Conservation (phyloP, 2,113 vertebrate species). For the Neotoma lepida region DNA sequence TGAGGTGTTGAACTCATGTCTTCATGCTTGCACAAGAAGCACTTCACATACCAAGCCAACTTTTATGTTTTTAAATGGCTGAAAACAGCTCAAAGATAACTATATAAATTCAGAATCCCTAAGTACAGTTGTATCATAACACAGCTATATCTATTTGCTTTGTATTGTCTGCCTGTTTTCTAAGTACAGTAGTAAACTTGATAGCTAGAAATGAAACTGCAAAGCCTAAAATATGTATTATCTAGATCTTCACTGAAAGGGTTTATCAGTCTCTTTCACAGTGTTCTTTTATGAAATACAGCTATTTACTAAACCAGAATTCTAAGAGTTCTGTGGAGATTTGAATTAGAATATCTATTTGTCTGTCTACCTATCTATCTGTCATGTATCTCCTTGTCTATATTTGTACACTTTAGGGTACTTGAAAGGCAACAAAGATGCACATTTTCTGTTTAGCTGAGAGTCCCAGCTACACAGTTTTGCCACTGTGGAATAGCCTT, state of each 20-base stretch:
- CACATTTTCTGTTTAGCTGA: background rate
- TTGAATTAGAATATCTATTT: background rate
- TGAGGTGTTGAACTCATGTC: background rate
- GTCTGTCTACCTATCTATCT: background rate
- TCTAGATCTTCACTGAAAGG: background rate
- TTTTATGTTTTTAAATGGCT: background rate
- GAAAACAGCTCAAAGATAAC: conserved; percentile 1
- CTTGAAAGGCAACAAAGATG: background rate
- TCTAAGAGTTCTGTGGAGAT: background rate
- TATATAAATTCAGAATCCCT: background rate
- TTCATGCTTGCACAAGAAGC: background rate
- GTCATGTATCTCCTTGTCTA: background rate
- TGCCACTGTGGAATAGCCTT: background rate
- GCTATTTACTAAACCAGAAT: background rate
- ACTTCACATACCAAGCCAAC: background rate
- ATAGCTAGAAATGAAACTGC: background rate
- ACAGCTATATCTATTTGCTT: background rate
- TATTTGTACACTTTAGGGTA: background rate
- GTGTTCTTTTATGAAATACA: conserved; percentile 21
- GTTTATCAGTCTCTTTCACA: background rate
- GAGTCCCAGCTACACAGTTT: no score
- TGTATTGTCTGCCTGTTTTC: background rate
- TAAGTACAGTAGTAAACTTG: background rate
- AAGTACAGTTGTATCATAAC: background rate
- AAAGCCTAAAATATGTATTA: conserved; percentile 19